Evolutionary conservation across 2,888 invertebrate genomes (phyloP), one percentile per base, ranked within the genome.

Genomic region (Pandemis cinnamomeana): DNA sequence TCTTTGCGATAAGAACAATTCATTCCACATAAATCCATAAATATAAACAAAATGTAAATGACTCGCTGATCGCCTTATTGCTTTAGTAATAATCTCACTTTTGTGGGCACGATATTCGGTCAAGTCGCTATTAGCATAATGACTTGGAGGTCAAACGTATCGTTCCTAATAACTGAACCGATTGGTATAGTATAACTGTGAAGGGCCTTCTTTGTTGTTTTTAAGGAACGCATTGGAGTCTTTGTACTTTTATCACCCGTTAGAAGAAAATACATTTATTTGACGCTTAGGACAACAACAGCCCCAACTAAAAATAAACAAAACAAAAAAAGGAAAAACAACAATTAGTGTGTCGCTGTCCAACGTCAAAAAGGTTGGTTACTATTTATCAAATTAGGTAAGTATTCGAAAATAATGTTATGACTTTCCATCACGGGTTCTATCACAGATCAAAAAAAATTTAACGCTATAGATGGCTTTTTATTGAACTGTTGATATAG

Each of bases 81-180:
- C 58, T 27, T 58, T 58, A 27, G 58, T 58, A 55, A 55, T 55
- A 58, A 58, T 58, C 58, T 58, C 8, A 58, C 58, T 27, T 36
- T 58, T 27, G 58, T 58, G 10, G 58, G 10, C 58, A 27, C 58
- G 58, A 27, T 58, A 58, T 58, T 58, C 27, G 58, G 58, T 58
- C 58, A 27, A 27, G 58, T 58, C 11, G 58, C 27, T 7, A 27
- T 58, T 58, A 58, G 27, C 58, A 58, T 58, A 58, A 58, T 58
- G 58, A 58, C 58, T 15, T 15, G 58, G 58, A 27, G 58, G 58
- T 27, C 20, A 58, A 58, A n/a, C 58, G 58, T 58, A 27, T 10
- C 58, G 58, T 11, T 27, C 20, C 27, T 58, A 58, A 58, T 58
- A 58, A 27, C 27, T 10, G n/a, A 27, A 20, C 58, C 11, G 58